Percentiles rank a stretch among this genome's conserved stretches.
phyloP scores from a whole-genome alignment of 1,140 invertebrate species.

The Trachymyrmex septentrionalis region DNA sequence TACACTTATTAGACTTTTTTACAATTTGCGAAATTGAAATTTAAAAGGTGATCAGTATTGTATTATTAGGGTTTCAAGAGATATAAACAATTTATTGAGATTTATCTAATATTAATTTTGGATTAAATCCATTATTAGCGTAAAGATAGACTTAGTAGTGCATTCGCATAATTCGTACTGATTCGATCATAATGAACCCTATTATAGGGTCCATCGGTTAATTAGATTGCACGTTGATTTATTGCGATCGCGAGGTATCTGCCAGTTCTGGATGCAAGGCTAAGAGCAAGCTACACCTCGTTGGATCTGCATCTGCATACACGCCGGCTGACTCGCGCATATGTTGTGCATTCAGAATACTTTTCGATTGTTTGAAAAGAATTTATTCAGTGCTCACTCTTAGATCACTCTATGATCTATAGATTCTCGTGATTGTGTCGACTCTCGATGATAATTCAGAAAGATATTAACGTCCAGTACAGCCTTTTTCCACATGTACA shows the following conservation, averaged over 20 bases:
- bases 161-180: slow-evolving; percentile 78
- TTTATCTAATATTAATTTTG: slow-evolving; percentile 22
- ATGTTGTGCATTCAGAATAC: slow-evolving; percentile 54
- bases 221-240: slow-evolving; percentile 81
- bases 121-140: slow-evolving; percentile 6
- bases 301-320: slow-evolving; percentile 33
- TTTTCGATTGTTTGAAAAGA: slow-evolving; percentile 47
- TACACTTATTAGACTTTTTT: background rate
- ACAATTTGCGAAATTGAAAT: background rate
- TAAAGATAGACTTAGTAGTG: slow-evolving; percentile 30
- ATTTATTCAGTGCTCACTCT: slow-evolving; percentile 38
- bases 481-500: background rate
- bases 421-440: slow-evolving; percentile 35
- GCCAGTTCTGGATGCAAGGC: slow-evolving; percentile 40
- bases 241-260: slow-evolving; percentile 71
- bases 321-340: slow-evolving; percentile 43
- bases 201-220: slow-evolving; percentile 78
- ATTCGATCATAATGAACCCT: slow-evolving; percentile 77
- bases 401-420: slow-evolving; percentile 22
- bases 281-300: slow-evolving; percentile 23
- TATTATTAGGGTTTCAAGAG: background rate
- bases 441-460: slow-evolving; percentile 31
- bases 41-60: background rate
- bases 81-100: background rate
- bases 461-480: slow-evolving; percentile 25